Evolutionary conservation across 2,888 invertebrate genomes (phyloP).

Genomic region (Erannis defoliaria): DNA sequence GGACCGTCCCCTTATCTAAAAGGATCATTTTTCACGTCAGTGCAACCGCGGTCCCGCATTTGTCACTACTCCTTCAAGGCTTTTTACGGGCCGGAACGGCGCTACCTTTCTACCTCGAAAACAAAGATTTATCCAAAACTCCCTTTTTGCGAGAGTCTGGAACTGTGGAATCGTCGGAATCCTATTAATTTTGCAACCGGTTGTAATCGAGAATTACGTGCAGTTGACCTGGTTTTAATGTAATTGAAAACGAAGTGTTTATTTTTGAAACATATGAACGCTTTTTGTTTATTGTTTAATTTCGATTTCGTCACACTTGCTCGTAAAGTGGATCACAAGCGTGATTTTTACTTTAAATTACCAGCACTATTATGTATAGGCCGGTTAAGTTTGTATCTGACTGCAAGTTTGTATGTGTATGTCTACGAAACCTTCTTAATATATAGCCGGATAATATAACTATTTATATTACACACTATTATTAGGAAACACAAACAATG

Average conservation of each 20-base stretch:
- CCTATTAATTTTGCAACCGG: constrained; percentile 35
- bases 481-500: no score
- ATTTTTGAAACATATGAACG: constrained; percentile 6
- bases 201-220: constrained; percentile 37
- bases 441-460: no score
- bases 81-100: constrained; percentile 68
- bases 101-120: constrained; percentile 63
- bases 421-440: no score
- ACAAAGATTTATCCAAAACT: constrained; percentile 54
- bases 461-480: no score
- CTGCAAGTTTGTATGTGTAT: no score
- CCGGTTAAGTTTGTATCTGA: no score
- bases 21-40: constrained; percentile 82
- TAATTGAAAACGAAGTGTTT: constrained; percentile 23
- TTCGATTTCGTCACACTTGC: neutral
- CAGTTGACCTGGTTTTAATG: constrained; percentile 36
- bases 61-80: constrained; percentile 78
- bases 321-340: no score
- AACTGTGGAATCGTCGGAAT: constrained; percentile 23
- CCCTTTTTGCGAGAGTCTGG: constrained; percentile 30
- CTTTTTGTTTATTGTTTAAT: constrained; percentile 1
- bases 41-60: constrained; percentile 74
- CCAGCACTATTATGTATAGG: no score
- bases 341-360: no score
- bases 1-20: constrained; percentile 77